Conservation (phyloP, 2,888 invertebrate species). For the Halictus quadricinctus region DNA sequence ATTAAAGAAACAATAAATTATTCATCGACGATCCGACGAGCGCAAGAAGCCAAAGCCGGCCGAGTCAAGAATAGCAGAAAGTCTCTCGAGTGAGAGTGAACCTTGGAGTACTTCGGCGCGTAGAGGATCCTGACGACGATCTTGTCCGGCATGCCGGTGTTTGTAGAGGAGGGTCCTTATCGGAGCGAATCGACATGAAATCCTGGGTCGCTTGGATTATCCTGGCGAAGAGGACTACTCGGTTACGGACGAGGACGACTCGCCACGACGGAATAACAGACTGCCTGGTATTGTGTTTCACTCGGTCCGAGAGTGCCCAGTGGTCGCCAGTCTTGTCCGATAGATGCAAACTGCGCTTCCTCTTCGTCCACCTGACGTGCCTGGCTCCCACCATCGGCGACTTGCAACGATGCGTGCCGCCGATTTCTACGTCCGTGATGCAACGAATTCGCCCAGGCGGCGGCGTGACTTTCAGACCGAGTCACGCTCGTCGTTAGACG, state of each 20-base stretch:
- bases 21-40: neutral
- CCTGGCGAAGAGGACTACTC: conserved; percentile 6
- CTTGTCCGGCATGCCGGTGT: conserved; percentile 67
- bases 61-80: neutral
- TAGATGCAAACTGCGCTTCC: conserved; percentile 42
- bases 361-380: conserved; percentile 46
- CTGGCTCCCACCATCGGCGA: neutral
- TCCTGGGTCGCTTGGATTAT: conserved; percentile 49
- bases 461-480: conserved; percentile 67
- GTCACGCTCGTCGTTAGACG: conserved; percentile 57
- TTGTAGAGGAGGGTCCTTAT: conserved; percentile 54
- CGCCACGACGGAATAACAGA: conserved; percentile 63
- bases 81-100: conserved; percentile 27
- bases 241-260: conserved; percentile 32
- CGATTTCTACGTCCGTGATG: conserved; percentile 65
- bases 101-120: conserved; percentile 74
- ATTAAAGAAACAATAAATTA: conserved; percentile 5
- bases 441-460: conserved; percentile 74
- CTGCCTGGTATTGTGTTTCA: conserved; percentile 71
- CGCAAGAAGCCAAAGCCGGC: too few relatives aligned
- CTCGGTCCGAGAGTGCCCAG: conserved; percentile 4
- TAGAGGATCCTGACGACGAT: conserved; percentile 76
- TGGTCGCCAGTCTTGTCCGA: conserved; percentile 20
- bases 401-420: conserved; percentile 20
- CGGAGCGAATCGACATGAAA: conserved; percentile 67